Percentiles rank a stretch among this genome's conserved stretches.
These are phyloP conservation scores for Theocolax elegans DNA, from an alignment of 1,140 invertebrate species.

Conservation along the genomic window DNA sequence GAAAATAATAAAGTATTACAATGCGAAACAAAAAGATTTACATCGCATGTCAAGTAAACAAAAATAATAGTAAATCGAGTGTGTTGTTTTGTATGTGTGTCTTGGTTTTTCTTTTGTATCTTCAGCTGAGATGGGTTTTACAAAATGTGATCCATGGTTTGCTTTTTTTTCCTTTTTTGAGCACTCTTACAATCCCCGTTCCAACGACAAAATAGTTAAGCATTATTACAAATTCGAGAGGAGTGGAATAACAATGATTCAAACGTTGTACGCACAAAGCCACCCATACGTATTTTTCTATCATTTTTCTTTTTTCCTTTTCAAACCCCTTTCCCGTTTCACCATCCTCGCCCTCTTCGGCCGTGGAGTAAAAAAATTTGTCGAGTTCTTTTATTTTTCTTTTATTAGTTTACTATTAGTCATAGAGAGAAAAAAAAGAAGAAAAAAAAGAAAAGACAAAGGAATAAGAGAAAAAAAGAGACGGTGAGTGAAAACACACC, in stretches of 20 bases:
- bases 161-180: too few species aligned
- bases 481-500: too few species aligned
- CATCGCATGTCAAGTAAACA: too few species aligned
- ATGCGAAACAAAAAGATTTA: too few species aligned
- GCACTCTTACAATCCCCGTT: slow-evolving; percentile 42
- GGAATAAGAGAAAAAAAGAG: too few species aligned
- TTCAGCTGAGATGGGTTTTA: too few species aligned
- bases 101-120: too few species aligned
- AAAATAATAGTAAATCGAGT: slow-evolving; percentile 34
- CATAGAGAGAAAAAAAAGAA: too few species aligned
- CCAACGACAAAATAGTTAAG: slow-evolving; percentile 44
- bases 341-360: slow-evolving; percentile 33
- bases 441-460: too few species aligned
- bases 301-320: slow-evolving; percentile 27
- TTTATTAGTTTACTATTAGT: slow-evolving; percentile 36
- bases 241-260: slow-evolving; percentile 43
- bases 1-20: too few species aligned
- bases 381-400: slow-evolving; percentile 37
- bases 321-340: slow-evolving; percentile 37
- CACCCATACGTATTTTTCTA: too few species aligned
- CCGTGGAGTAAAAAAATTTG: slow-evolving; percentile 39
- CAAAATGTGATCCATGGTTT: too few species aligned
- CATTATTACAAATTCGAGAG: slow-evolving; percentile 43
- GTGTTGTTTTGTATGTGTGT: slow-evolving; percentile 31
- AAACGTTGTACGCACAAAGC: slow-evolving; percentile 40